Evolutionary conservation across 2,113 vertebrate genomes (phyloP), one percentile per base, ranked within the genome.

Genomic region (Silurus glanis): DNA sequence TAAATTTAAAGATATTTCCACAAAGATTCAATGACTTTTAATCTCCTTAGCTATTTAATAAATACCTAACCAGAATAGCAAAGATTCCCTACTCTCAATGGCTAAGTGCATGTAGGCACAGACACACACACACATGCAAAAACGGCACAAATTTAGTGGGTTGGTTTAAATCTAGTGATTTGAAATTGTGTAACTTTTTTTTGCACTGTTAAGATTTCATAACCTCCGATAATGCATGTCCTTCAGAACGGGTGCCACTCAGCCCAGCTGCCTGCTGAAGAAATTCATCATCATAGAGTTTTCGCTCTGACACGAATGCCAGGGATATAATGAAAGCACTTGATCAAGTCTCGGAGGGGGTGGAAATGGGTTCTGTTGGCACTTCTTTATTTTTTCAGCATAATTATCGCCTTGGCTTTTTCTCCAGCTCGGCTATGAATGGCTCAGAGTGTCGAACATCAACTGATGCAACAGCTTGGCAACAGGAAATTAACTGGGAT

Each of bases 321-420:
- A 62, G 51, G 21, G 83, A 74, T 85, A 61, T 89, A 89, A 87
- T 87, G 80, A 86, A 80, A 76, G 66, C 80, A 80, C 66, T 76
- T 87, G 88, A 84, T 87, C 85, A 78, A 76, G 75, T 85, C 86
- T 87, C 86, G 7, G 80, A 59, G 83, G 86, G 56, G 74, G n/a
- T 69, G 56, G 82, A 87, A 80, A 89, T 84, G 59, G 76, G 69
- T 80, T 89, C 86, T 67, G 62, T 84, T 86, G 81, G 83, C 86
- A 89, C 78, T 83, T 75, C 78, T 83, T 75, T 69, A 82, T 80
- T 85, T 89, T 89, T 89, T 89, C 82, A 85, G 82, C 83, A 85
- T 85, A 84, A 89, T 89, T 76, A 87, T 85, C 80, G 53, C 16
- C 58, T 62, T 58, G 23, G 80, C 55, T 59, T 89, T 83, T 66